These are phyloP conservation scores for Tolmerus cingulatus DNA, from an alignment of 2,888 invertebrate species.

Conservation along the genomic window DNA sequence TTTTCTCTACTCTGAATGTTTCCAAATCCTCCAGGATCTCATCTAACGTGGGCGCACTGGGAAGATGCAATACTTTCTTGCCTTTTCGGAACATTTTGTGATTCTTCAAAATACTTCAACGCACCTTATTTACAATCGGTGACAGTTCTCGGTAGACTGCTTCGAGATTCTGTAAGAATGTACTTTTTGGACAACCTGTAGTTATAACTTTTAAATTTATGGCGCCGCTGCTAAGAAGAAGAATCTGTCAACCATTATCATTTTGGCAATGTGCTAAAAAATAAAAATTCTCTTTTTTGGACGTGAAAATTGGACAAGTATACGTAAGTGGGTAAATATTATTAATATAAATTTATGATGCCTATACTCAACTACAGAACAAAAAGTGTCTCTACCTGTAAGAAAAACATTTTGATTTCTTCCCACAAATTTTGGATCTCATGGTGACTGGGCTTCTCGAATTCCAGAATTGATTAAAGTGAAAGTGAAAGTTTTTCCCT, in stretches of 20 bases:
- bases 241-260: not conserved
- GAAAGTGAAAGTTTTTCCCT: not conserved
- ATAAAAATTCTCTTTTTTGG: not conserved
- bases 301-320: not conserved
- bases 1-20: constrained; percentile 56
- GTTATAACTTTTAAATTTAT: not conserved
- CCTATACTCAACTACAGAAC: not conserved
- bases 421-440: not conserved
- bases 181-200: not conserved
- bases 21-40: constrained; percentile 59
- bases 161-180: not conserved
- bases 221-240: not conserved
- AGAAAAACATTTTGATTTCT: not conserved
- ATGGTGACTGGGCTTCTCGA: not conserved
- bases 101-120: not conserved
- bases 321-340: not conserved
- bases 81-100: constrained; percentile 52
- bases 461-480: not conserved
- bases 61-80: constrained; percentile 52
- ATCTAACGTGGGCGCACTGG: constrained; percentile 55
- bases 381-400: not conserved
- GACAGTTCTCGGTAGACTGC: not conserved
- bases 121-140: not conserved
- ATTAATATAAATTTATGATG: not conserved
- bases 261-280: not conserved